Evolutionary conservation across 1,140 invertebrate species (phyloP), one percentile per base, ranked within the genome.

Genomic region (Cherax destructor): DNA sequence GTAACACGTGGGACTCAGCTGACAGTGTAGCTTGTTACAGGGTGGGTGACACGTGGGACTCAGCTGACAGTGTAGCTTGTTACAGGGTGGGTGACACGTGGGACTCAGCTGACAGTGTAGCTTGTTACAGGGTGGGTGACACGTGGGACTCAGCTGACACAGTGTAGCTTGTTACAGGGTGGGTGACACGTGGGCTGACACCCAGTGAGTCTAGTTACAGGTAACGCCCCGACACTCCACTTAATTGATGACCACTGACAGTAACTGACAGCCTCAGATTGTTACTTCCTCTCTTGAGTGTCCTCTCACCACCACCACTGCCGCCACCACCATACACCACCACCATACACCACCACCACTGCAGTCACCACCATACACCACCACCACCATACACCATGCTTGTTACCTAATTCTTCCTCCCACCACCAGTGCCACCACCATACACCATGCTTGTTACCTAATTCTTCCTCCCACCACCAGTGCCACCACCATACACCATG

Each of bases 181-280:
- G 30, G 30, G 2, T 41, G 30, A 41, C 30, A 41, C 30, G 30
- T 41, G 30, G 30, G 30, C 30, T 41, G 30, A 41, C 30, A 41
- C 30, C 30, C 30, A 41, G 30, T 41, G 30, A 41, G 30, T 41
- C 30, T 41, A 41, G 30, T 41, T 41, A 16, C 65, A 69, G 5
- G 13, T 21, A 69, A 11, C 24, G 69, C 18, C 69, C 69, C 69
- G 69, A 21, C 69, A 74, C 69, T 74, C 69, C 24, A 21, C 13
- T 6, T 74, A 74, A 74, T 74, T 74, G 69, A 74, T 74, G 69
- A 74, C 24, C 69, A 74, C 69, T 74, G 69, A 74, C 69, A 74
- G n/a, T 30, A 30, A 74, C 21, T 74, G 69, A 74, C 69, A 21
- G 6, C 69, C 69, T 7, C 69, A 74, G 69, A 74, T 74, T 74